Conservation (phyloP, 2,888 invertebrate genomes). For the Eremobia ochroleuca region DNA sequence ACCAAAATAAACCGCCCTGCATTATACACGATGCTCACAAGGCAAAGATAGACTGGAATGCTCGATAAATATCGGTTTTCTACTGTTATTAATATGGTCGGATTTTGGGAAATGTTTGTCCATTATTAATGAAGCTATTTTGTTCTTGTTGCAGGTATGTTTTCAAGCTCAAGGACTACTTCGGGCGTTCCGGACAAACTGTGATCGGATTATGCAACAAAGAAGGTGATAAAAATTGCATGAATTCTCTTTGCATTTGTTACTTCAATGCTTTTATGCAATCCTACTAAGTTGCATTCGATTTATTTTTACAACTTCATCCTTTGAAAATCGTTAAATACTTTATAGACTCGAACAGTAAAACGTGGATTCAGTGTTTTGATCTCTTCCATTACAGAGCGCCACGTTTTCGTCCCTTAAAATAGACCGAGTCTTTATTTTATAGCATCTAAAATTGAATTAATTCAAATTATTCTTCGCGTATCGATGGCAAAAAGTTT, state of each 20-base stretch:
- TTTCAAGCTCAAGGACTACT: slow-evolving; percentile 16
- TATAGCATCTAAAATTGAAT: slow-evolving; percentile 8
- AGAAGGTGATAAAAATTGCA: slow-evolving; percentile 36
- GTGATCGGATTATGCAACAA: slow-evolving; percentile 45
- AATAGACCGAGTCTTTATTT: slow-evolving; percentile 1
- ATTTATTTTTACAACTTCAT: slow-evolving; percentile 46
- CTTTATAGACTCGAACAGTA: slow-evolving; percentile 4
- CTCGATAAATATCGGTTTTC: slow-evolving; percentile 38
- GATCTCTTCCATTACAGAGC: slow-evolving; percentile 4
- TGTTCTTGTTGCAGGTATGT: slow-evolving; percentile 58
- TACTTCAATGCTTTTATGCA: slow-evolving; percentile 11
- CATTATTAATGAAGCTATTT: slow-evolving; percentile 33
- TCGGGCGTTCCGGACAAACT: slow-evolving; percentile 1
- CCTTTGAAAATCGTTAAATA: slow-evolving; percentile 33
- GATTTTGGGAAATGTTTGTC: slow-evolving; percentile 3
- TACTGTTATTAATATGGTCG: neutral
- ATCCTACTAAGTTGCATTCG: slow-evolving; percentile 11
- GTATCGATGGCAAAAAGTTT: too few relatives aligned
- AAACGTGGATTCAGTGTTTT: slow-evolving; percentile 26
- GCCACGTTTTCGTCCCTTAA: neutral
- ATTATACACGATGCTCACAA: slow-evolving; percentile 62
- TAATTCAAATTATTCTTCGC: neutral
- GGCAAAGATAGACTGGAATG: slow-evolving; percentile 30
- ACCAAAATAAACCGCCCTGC: slow-evolving; percentile 83
- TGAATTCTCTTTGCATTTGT: slow-evolving; percentile 16